These are phyloP conservation scores for Vanessa tameamea DNA, from an alignment of 1,140 invertebrate species.

Conservation along the genomic window DNA sequence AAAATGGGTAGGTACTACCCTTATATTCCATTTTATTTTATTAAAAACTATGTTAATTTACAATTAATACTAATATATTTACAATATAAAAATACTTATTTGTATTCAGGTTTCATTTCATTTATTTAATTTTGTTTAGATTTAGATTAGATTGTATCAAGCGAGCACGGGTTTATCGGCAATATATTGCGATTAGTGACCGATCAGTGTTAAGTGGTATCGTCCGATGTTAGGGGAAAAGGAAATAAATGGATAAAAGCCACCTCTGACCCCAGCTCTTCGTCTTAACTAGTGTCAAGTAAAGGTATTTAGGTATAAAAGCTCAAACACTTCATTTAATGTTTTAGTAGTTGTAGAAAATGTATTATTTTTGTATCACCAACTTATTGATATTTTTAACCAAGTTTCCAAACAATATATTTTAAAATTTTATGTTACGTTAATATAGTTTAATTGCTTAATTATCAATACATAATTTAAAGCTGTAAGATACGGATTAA, in stretches of 20 bases:
- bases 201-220: conserved; percentile 70
- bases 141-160: conserved; percentile 35
- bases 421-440: no score
- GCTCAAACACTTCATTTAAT: conserved; percentile 17
- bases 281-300: conserved; percentile 74
- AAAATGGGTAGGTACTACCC: no score
- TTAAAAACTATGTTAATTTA: no score
- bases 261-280: conserved; percentile 50
- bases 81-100: no score
- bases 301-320: conserved; percentile 31
- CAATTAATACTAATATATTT: no score
- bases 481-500: no score
- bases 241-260: conserved; percentile 55
- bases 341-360: conserved; percentile 7
- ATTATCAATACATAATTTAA: no score
- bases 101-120: neutral
- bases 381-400: neutral
- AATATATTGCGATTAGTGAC: conserved; percentile 71
- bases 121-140: conserved; percentile 18
- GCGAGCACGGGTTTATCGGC: conserved; percentile 64
- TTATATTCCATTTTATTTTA: no score
- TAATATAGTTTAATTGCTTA: no score
- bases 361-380: neutral
- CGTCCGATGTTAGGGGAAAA: conserved; percentile 44
- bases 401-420: no score